Evolutionary conservation across 2,797 vertebrate genomes (phyloP), one percentile per base, ranked within the genome.

Genomic region (Cercopithecus diana): DNA sequence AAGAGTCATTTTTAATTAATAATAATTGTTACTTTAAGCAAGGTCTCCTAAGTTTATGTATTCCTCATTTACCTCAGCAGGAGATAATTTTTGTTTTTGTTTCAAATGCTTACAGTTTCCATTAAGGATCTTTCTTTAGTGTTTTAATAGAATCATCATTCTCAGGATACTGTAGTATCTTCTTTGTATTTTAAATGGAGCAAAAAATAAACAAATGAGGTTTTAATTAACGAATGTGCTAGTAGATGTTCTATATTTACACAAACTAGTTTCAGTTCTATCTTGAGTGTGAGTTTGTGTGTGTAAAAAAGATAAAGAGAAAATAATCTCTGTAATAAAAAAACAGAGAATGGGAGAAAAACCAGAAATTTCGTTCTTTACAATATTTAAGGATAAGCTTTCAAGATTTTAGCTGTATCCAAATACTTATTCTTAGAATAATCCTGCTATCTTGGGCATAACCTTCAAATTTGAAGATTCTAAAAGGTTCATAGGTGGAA

Each of bases 81-180:
- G 26, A 90, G 41, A 64, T 58, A 52, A 50, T 20, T 50, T 91
- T 82, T 77, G 24, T 8, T 79, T 83, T 76, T 70, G 28, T 57
- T 84, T 83, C 33, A 7, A 58, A 45, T 50, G 84, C 39, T 92
- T 67, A 15, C 15, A 81, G n/a, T 73, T 96, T 76, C 4, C 87
- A 41, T 58, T 67, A 57, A 89, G 75, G 11, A 12, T 57, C 24
- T 82, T 93, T 41, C 28, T 22, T 43, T 67, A 52, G 39, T 86
- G n/a, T 67, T 90, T 96, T 95, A 87, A 72, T 52, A 73, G 20
- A 95, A 93, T 84, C n/a, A 88, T 55, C 94, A 30, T 83, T 83
- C 39, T 97, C n/a, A 93, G n/a, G 87, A 90, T 80, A 79, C 7
- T 85, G 6, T 70, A 80, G 75, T 30, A 11, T 52, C 15, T 79